Evolutionary conservation across 2,888 invertebrate genomes (phyloP).

Genomic region (Archaeoteleia sp.): DNA sequence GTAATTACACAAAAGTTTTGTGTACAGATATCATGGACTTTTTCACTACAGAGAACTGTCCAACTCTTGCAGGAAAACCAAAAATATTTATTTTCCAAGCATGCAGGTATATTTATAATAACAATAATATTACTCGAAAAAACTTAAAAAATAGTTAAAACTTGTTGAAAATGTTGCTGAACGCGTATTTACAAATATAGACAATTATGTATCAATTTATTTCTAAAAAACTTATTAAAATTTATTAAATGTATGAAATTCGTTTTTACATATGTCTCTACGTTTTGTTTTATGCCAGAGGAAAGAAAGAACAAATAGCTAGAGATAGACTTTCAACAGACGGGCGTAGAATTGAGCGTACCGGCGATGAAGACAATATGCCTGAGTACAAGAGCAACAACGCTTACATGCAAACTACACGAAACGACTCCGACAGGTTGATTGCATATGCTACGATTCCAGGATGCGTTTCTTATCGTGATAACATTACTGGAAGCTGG

Average conservation of each 20-base stretch:
- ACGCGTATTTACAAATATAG: no score
- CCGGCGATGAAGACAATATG: neutral
- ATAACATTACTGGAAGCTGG: conserved; percentile 77
- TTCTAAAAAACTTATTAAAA: no score
- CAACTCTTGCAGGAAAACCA: conserved; percentile 76
- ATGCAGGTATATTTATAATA: conserved; percentile 71
- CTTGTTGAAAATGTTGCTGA: neutral
- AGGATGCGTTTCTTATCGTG: conserved; percentile 77
- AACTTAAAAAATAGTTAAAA: neutral
- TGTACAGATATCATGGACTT: conserved; percentile 65
- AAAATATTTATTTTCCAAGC: conserved; percentile 79
- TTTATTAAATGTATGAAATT: no score
- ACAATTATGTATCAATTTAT: no score
- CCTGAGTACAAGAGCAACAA: no score
- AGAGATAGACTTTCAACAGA: conserved; percentile 1
- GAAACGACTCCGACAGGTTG: conserved; percentile 77
- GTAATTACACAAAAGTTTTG: conserved; percentile 54
- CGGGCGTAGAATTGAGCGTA: neutral
- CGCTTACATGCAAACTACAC: no score
- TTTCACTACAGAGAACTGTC: conserved; percentile 75
- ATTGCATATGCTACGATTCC: conserved; percentile 76
- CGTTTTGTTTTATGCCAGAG: no score
- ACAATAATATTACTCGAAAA: neutral
- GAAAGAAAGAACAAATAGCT: no score
- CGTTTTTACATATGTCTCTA: no score